phyloP scores from a whole-genome alignment of 2,797 vertebrate species.

The Ciconia nigra region DNA sequence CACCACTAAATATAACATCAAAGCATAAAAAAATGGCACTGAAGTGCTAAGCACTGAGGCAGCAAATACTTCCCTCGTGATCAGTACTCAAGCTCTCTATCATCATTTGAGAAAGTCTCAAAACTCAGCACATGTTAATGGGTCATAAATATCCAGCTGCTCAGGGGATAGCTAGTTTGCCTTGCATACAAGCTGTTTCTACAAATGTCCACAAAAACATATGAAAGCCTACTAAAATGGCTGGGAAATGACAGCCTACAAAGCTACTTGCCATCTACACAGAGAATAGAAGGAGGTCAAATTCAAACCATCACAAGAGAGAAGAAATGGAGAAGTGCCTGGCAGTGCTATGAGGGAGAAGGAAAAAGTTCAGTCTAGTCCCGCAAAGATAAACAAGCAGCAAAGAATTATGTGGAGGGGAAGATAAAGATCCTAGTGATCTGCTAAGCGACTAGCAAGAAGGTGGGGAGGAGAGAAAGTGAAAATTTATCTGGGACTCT shows the following conservation, averaged over 20 bases:
- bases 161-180: not conserved
- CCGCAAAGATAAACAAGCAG: not conserved
- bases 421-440: not conserved
- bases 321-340: not conserved
- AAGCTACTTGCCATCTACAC: not conserved
- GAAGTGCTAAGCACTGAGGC: not conserved
- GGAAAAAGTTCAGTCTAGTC: not conserved
- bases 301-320: not conserved
- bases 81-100: not conserved
- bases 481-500: not conserved
- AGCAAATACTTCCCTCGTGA: not conserved
- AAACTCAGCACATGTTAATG: constrained; percentile 22
- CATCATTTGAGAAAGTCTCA: constrained; percentile 9
- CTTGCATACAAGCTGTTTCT: not conserved
- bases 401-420: not conserved
- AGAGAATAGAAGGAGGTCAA: not conserved
- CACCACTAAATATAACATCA: not conserved
- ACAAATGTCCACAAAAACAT: not conserved
- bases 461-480: not conserved
- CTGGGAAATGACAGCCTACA: not conserved
- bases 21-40: not conserved
- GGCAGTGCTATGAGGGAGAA: not conserved
- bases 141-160: constrained; percentile 34
- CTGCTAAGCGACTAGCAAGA: not conserved
- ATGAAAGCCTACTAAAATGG: not conserved